Evolutionary conservation across 2,797 vertebrate species (phyloP).

Genomic region (Poecilia velifera): DNA sequence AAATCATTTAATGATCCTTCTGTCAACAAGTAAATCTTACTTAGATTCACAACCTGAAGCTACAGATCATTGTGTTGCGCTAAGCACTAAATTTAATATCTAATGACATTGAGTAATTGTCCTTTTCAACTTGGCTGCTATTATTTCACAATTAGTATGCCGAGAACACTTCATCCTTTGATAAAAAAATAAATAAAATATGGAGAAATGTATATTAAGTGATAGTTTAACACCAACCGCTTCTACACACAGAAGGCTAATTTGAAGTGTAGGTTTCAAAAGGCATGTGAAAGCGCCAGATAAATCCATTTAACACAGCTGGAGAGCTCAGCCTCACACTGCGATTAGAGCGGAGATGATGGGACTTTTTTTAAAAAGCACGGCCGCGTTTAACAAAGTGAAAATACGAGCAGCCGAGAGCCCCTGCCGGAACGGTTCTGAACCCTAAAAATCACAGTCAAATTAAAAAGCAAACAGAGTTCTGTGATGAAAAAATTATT

Average conservation of each 20-base stretch:
- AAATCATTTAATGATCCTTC: not conserved
- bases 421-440: not conserved
- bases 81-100: not conserved
- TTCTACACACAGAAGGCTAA: not conserved
- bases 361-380: not conserved
- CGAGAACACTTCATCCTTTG: not conserved
- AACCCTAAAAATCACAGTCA: not conserved
- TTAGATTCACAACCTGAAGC: not conserved
- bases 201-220: too few relatives aligned
- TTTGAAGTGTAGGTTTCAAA: conserved; percentile 1
- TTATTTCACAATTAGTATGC: not conserved
- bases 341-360: conserved; percentile 1
- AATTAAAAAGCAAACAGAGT: not conserved
- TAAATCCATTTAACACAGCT: conserved; percentile 4
- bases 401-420: not conserved
- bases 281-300: not conserved
- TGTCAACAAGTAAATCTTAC: not conserved
- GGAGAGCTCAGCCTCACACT: conserved; percentile 5
- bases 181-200: not conserved
- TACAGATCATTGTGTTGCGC: not conserved
- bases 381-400: not conserved
- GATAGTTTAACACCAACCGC: not conserved
- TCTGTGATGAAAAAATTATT: not conserved
- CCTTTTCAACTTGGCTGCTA: not conserved
- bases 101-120: not conserved